Conservation (phyloP, 2,797 vertebrate genomes). For the Harpagifer antarcticus region DNA sequence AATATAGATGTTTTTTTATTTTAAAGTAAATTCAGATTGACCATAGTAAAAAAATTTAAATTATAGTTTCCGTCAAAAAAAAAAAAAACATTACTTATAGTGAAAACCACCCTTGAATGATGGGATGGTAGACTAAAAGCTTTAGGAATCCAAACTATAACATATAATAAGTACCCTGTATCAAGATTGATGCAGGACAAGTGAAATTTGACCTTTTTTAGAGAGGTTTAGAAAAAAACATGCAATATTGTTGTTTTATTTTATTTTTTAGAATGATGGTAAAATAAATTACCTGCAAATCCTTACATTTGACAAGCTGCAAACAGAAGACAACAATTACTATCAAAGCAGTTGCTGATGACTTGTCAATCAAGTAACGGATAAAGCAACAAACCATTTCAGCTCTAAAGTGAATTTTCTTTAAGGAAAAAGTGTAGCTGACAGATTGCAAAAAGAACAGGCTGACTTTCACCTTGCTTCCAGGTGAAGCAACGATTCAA, state of each 20-base stretch:
- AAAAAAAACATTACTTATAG: too few species aligned
- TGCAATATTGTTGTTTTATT: too few species aligned
- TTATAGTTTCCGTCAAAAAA: too few species aligned
- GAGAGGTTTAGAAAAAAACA: neutral
- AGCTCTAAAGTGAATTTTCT: neutral
- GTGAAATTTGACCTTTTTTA: too few species aligned
- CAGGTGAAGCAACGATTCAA: slow-evolving; percentile 91
- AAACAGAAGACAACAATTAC: neutral
- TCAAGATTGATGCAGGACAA: too few species aligned
- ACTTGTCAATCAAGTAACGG: neutral
- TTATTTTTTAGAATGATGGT: neutral
- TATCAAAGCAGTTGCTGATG: neutral
- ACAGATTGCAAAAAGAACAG: neutral
- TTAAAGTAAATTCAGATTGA: too few species aligned
- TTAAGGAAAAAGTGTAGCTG: neutral
- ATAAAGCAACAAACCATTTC: neutral
- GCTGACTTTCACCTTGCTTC: slow-evolving; percentile 43
- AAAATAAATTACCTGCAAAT: neutral
- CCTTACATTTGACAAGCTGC: neutral
- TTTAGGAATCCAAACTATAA: too few species aligned
- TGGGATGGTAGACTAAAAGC: too few species aligned
- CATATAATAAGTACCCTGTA: too few species aligned
- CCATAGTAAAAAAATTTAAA: too few species aligned
- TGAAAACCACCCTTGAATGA: too few species aligned
- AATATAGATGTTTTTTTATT: too few species aligned